Evolutionary conservation across 2,797 vertebrate species (phyloP), one percentile per base, ranked within the genome.

Genomic region (Manis javanica): DNA sequence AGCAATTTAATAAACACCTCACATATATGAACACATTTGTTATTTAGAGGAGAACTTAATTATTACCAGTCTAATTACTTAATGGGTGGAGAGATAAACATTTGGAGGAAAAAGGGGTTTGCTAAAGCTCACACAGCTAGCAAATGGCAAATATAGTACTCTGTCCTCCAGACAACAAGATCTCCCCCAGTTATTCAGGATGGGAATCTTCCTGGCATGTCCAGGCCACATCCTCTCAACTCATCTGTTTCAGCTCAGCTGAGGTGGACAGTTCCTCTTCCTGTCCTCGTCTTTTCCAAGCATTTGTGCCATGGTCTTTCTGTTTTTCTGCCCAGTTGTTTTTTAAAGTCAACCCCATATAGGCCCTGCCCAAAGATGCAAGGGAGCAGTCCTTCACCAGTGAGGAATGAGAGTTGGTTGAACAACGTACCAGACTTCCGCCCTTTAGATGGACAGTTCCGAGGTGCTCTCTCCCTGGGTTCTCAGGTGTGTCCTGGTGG

Each of bases 31-130:
- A 72, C 55, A 81, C 93, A 87, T 96, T 94, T 90, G 85, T 97
- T 97, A 95, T 94, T 96, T 94, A 92, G 84, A 94, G 92, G 96
- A 94, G 66, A 84, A 85, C 78, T 97, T 97, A 84, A 90, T 97
- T 97, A 94, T 77, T 77, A 87, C 83, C 74, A 34, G 84, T 91
- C 71, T 91, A 90, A 96, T 92, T 84, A 64, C 87, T 92, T 93
- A 82, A 69, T 78, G 82, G 79, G 66, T 90, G 90, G 83, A 83
- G 68, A 86, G 86, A 90, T 95, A 72, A 87, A 94, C 86, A 64
- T 89, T 95, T 68, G 29, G 71, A 85, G 87, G 68, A 55, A 87
- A 90, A 82, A 66, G 77, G 63, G 69, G 79, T 75, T 72, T 90
- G 68, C 57, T 7, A 46, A 74, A 68, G 55, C 64, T 61, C 63